Evolutionary conservation across 2,797 vertebrate genomes (phyloP).

Genomic region (Lepus oiostolus): DNA sequence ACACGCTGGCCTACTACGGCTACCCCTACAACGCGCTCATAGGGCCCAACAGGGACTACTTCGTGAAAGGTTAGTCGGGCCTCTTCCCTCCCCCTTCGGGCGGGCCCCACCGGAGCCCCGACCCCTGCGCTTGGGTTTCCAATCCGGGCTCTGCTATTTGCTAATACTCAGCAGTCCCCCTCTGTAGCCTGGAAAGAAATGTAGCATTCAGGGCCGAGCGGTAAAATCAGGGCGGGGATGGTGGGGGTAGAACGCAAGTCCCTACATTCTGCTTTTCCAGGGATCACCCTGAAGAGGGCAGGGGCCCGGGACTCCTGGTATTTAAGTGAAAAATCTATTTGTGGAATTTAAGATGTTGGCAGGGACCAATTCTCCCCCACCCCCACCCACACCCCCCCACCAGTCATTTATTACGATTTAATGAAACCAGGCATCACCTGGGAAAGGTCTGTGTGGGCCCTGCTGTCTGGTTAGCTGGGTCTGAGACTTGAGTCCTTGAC

Average conservation of each 20-base stretch:
- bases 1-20: slow-evolving; percentile 97
- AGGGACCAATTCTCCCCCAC: too few species aligned
- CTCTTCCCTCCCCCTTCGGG: neutral
- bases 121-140: neutral
- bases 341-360: neutral
- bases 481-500: neutral
- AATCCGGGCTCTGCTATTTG: neutral
- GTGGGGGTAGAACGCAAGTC: neutral
- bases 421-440: neutral
- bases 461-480: neutral
- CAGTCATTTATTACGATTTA: neutral
- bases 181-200: neutral
- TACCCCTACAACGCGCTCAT: slow-evolving; percentile 99
- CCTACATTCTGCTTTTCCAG: neutral
- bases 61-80: slow-evolving; percentile 97
- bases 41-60: slow-evolving; percentile 99
- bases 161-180: neutral
- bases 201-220: rapidly evolving
- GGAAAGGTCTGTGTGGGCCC: neutral
- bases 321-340: neutral
- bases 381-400: neutral
- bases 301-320: neutral
- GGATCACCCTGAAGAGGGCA: neutral
- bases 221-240: neutral
- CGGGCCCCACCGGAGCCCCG: rapidly evolving